Percentiles rank a stretch among this genome's conserved stretches.
These are phyloP conservation scores for Darevskia nairensis DNA, from an alignment of 2,797 vertebrate genomes.

Conservation along the genomic window DNA sequence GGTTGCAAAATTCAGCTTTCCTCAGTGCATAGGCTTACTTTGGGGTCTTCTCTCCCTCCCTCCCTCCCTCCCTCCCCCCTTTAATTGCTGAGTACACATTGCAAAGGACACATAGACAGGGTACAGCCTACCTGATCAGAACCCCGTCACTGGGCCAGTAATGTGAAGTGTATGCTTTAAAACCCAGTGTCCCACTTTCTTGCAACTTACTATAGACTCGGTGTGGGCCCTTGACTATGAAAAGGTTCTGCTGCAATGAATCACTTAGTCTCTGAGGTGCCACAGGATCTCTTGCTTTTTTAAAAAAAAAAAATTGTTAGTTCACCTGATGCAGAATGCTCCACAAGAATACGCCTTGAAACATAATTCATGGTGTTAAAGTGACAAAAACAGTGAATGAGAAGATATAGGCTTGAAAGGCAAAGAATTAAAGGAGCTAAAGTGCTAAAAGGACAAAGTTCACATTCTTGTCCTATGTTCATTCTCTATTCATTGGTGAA, in stretches of 20 bases:
- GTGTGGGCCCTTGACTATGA: neutral
- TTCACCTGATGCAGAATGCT: slow-evolving; percentile 24
- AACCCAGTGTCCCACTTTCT: neutral
- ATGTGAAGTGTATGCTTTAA: neutral
- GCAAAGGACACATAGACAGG: neutral
- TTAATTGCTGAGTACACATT: neutral
- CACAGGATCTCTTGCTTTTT: neutral
- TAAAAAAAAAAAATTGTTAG: neutral
- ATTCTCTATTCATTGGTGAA: slow-evolving; percentile 24
- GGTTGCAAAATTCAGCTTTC: neutral
- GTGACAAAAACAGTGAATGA: slow-evolving; percentile 13
- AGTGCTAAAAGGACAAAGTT: slow-evolving; percentile 28
- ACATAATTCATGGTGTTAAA: slow-evolving; percentile 27
- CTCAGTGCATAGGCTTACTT: no score
- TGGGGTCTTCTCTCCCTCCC: neutral
- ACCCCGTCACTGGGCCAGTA: neutral
- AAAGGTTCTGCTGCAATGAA: slow-evolving; percentile 18
- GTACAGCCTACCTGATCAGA: neutral
- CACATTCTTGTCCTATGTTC: slow-evolving; percentile 16
- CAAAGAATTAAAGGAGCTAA: slow-evolving; percentile 7
- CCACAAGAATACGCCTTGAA: slow-evolving; percentile 4
- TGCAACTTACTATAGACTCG: neutral
- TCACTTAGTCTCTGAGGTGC: neutral
- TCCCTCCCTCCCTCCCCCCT: no score
- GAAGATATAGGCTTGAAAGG: slow-evolving; percentile 13